phyloP scores from a whole-genome alignment of 2,113 vertebrate genomes.

The Symphodus melops region DNA sequence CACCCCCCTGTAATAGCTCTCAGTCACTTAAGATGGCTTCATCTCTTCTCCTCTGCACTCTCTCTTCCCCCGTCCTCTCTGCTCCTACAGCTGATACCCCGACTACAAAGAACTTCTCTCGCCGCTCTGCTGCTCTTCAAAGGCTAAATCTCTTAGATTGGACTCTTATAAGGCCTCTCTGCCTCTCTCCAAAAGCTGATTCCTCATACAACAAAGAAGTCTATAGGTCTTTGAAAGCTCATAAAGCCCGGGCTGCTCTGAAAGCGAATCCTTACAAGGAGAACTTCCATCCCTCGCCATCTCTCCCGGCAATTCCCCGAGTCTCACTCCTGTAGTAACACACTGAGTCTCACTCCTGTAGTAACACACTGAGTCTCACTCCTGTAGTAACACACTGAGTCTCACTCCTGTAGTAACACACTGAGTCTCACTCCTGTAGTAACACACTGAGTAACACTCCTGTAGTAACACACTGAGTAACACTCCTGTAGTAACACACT shows the following conservation, averaged over 20 bases:
- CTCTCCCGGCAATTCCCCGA: neutral
- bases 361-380: too few relatives aligned
- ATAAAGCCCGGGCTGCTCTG: conserved; percentile 18
- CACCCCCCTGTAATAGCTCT: conserved; percentile 1
- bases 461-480: too few relatives aligned
- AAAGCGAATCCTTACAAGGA: conserved; percentile 21
- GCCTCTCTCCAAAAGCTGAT: conserved; percentile 20
- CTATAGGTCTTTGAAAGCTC: conserved; percentile 35
- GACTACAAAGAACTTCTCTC: conserved; percentile 33
- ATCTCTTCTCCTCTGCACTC: conserved; percentile 4
- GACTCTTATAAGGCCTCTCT: conserved; percentile 14
- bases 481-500: too few relatives aligned
- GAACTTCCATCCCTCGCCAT: neutral
- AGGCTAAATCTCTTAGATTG: conserved; percentile 46
- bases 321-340: too few relatives aligned
- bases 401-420: too few relatives aligned
- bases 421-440: too few relatives aligned
- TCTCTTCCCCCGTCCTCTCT: conserved; percentile 21
- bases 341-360: too few relatives aligned
- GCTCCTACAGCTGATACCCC: conserved; percentile 32
- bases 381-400: too few relatives aligned
- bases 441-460: too few relatives aligned
- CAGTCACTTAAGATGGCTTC: conserved; percentile 40
- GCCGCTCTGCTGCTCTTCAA: conserved; percentile 30
- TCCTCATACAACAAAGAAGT: conserved; percentile 49